These are phyloP conservation scores for Procambarus virginalis DNA, from an alignment of 1,140 invertebrate genomes.

Conservation along the genomic window DNA sequence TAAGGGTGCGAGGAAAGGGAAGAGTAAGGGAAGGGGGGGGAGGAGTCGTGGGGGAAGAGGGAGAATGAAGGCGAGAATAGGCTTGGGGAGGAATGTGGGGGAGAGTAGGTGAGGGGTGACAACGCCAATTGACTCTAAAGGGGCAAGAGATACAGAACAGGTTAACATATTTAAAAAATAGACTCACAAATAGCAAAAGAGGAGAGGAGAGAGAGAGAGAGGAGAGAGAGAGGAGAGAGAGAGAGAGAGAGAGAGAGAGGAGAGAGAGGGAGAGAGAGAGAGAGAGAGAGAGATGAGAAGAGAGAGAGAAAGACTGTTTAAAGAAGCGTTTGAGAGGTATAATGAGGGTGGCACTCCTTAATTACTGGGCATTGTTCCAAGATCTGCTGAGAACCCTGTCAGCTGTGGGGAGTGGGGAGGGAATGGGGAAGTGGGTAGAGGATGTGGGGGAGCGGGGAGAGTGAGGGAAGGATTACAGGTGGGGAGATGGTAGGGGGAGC, in stretches of 20 bases:
- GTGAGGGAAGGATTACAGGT: not conserved
- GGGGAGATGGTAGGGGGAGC: no score
- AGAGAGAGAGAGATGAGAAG: not conserved
- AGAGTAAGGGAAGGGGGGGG: not conserved
- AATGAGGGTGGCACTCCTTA: not conserved
- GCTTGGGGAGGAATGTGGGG: not conserved
- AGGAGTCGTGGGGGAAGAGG: not conserved
- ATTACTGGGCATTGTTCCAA: slow-evolving; percentile 15
- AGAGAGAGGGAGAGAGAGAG: not conserved
- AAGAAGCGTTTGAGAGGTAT: not conserved
- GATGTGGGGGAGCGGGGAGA: no score
- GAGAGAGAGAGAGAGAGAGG: not conserved
- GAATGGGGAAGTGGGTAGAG: not conserved
- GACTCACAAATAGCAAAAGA: no score
- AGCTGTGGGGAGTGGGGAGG: not conserved
- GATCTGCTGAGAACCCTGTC: not conserved
- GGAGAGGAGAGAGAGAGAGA: not conserved
- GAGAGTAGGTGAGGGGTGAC: not conserved
- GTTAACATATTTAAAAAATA: no score
- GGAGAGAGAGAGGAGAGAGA: not conserved
- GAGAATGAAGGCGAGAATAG: not conserved
- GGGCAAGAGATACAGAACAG: no score
- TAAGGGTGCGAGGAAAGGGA: no score
- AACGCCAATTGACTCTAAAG: no score
- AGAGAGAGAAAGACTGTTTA: not conserved